Conservation (phyloP, 2,113 vertebrate species). For the Thymallus thymallus region DNA sequence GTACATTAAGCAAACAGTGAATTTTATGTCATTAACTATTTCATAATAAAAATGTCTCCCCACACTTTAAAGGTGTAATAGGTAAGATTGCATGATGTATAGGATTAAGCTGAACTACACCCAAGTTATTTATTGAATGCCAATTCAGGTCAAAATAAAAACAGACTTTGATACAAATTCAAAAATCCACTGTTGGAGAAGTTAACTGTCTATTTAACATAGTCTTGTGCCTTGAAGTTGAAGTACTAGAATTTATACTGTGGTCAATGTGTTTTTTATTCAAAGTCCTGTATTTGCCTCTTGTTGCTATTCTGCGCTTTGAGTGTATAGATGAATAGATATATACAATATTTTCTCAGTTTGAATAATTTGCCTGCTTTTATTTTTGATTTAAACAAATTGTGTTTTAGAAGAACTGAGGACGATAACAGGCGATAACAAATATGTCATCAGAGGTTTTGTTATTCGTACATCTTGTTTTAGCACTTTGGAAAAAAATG, state of each 20-base stretch:
- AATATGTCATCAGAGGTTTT: slow-evolving; percentile 11
- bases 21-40: neutral
- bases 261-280: slow-evolving; percentile 54
- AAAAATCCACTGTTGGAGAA: slow-evolving; percentile 34
- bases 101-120: slow-evolving; percentile 6
- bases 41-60: neutral
- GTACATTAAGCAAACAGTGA: neutral
- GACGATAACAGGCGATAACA: slow-evolving; percentile 40
- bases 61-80: neutral
- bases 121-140: slow-evolving; percentile 20
- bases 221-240: slow-evolving; percentile 67
- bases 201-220: slow-evolving; percentile 60
- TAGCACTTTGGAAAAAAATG: slow-evolving; percentile 22
- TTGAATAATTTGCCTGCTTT: slow-evolving; percentile 45
- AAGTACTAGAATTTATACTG: slow-evolving; percentile 56
- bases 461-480: slow-evolving; percentile 18
- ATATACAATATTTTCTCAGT: slow-evolving; percentile 32
- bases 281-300: slow-evolving; percentile 56
- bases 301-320: slow-evolving; percentile 54
- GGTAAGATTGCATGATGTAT: slow-evolving; percentile 11
- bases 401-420: slow-evolving; percentile 33
- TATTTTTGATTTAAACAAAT: slow-evolving; percentile 40
- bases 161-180: slow-evolving; percentile 33
- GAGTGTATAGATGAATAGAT: slow-evolving; percentile 51
- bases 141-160: slow-evolving; percentile 20